These are phyloP conservation scores for Cyanistes caeruleus DNA, from an alignment of 2,113 vertebrate genomes.

Conservation along the genomic window DNA sequence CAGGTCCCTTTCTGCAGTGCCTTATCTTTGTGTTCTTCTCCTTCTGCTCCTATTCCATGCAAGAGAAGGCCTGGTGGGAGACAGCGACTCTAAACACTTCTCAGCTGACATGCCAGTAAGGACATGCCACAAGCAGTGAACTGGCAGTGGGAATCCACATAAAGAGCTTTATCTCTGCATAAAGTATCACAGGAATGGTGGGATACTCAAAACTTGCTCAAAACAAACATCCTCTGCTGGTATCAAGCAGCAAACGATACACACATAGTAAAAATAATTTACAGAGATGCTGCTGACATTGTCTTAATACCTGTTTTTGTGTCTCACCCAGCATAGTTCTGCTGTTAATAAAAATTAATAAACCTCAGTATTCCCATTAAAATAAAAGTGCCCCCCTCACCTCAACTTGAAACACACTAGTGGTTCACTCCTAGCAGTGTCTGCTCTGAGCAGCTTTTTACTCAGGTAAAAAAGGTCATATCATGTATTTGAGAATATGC, in stretches of 20 bases:
- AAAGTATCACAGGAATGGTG: background rate
- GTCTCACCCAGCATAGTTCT: background rate
- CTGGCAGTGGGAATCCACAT: background rate
- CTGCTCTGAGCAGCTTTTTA: background rate
- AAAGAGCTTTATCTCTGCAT: background rate
- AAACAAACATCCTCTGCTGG: background rate
- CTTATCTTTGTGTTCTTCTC: background rate
- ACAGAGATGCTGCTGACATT: background rate
- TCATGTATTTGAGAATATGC: background rate
- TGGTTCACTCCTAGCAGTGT: background rate
- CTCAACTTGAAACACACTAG: background rate
- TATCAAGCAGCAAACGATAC: background rate
- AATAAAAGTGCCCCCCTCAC: fast-evolving
- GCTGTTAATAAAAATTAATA: background rate
- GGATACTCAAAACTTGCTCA: background rate
- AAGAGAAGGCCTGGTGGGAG: background rate
- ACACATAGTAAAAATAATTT: background rate
- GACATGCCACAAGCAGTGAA: background rate
- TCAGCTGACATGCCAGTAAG: background rate
- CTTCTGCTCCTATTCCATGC: background rate
- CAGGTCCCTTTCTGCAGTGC: background rate
- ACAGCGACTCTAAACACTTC: background rate
- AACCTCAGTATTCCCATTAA: background rate
- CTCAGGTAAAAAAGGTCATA: background rate
- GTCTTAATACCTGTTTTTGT: background rate